Percentiles rank a stretch among this genome's conserved stretches.
These are phyloP conservation scores for Cyanoliseus patagonus DNA, from an alignment of 2,113 vertebrate genomes.

Conservation along the genomic window DNA sequence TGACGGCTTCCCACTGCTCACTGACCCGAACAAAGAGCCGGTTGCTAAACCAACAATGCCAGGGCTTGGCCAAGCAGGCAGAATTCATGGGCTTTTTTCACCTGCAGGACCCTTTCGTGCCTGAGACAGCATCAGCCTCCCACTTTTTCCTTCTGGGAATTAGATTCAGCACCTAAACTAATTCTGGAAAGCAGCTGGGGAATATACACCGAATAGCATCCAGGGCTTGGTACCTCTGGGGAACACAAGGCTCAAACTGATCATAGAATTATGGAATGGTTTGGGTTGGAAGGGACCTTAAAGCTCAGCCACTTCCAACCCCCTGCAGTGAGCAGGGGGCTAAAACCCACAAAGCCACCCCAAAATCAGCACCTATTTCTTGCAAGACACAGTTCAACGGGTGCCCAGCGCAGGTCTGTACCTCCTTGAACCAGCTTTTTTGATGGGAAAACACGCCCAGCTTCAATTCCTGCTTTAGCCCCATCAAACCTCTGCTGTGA, in stretches of 20 bases:
- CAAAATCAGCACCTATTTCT: neutral
- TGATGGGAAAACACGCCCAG: fast-evolving
- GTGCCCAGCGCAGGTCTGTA: neutral
- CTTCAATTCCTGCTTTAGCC: neutral
- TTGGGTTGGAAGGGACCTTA: neutral
- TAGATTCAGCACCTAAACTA: neutral
- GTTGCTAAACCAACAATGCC: neutral
- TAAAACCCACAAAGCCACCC: neutral
- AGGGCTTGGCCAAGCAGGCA: neutral
- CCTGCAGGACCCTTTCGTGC: neutral
- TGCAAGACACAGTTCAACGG: neutral
- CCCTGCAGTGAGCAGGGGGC: neutral
- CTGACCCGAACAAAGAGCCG: neutral
- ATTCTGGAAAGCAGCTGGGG: neutral
- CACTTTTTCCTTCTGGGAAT: neutral
- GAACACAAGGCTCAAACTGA: neutral
- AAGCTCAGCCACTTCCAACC: neutral
- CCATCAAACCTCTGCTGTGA: fast-evolving
- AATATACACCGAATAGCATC: fast-evolving
- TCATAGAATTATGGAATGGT: neutral
- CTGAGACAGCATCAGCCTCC: neutral
- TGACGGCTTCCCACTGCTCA: neutral
- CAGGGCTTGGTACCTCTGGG: neutral
- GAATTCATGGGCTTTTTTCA: neutral
- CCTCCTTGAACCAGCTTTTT: fast-evolving